Evolutionary conservation across 1,140 invertebrate genomes (phyloP).

Genomic region (Conopomorpha cramerella): DNA sequence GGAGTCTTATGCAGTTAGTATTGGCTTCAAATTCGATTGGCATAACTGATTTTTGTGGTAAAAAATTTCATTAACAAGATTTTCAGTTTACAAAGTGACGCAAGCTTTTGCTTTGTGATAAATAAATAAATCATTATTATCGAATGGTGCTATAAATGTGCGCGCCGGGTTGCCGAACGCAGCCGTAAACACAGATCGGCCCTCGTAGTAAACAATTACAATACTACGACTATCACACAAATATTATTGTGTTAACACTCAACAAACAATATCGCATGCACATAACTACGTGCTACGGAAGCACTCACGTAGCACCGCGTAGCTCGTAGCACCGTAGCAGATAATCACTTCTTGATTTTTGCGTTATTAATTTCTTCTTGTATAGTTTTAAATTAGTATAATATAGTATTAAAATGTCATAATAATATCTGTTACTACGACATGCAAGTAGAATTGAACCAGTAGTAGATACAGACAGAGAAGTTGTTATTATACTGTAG

Average conservation of each 20-base stretch:
- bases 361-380: too few species aligned
- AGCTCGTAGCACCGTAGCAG: background rate
- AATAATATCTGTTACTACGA: too few species aligned
- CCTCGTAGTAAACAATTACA: conserved; percentile 19
- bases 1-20: too few species aligned
- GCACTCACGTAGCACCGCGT: background rate
- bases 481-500: too few species aligned
- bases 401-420: too few species aligned
- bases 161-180: conserved; percentile 23
- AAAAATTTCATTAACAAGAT: conserved; percentile 2
- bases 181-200: conserved; percentile 19
- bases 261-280: too few species aligned
- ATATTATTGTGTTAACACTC: conserved; percentile 3
- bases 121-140: conserved; percentile 3
- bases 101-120: background rate
- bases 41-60: background rate
- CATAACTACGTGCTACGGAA: background rate
- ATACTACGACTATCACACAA: conserved; percentile 11
- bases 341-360: too few species aligned
- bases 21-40: background rate
- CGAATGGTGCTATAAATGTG: background rate
- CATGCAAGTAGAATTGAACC: too few species aligned
- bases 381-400: too few species aligned
- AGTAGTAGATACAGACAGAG: too few species aligned
- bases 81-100: conserved; percentile 2